Conservation (phyloP, 2,888 invertebrate genomes). For the Spodoptera exigua region DNA sequence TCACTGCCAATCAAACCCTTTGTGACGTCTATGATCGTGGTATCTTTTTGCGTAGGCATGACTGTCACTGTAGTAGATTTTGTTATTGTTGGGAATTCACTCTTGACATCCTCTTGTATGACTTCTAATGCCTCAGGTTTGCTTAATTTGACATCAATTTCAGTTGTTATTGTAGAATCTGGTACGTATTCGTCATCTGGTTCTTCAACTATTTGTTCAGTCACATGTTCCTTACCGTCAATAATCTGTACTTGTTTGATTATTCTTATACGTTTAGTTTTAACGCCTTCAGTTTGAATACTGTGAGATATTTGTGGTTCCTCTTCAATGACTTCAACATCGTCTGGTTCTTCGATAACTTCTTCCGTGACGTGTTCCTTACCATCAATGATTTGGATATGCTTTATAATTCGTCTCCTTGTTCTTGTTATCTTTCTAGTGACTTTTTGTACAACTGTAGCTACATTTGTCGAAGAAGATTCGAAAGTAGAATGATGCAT, state of each 20-base stretch:
- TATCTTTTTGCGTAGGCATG: conserved; percentile 22
- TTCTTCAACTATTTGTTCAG: conserved; percentile 92
- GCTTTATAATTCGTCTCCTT: conserved; percentile 92
- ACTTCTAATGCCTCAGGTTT: conserved; percentile 40
- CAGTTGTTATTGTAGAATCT: conserved; percentile 70
- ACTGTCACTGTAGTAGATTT: conserved; percentile 36
- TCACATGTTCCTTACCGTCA: conserved; percentile 93
- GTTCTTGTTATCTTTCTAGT: conserved; percentile 93
- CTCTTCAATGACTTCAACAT: conserved; percentile 92
- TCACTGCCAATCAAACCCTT: conserved; percentile 61
- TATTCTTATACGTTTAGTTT: conserved; percentile 87
- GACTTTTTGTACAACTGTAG: conserved; percentile 94
- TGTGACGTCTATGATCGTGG: conserved; percentile 34
- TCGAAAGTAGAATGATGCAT: conserved; percentile 67
- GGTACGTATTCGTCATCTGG: conserved; percentile 79
- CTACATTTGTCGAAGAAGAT: conserved; percentile 70
- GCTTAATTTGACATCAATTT: conserved; percentile 69
- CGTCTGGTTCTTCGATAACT: conserved; percentile 95
- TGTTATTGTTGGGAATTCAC: conserved; percentile 17
- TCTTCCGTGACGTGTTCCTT: conserved; percentile 95
- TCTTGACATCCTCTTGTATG: conserved; percentile 33
- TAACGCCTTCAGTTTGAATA: conserved; percentile 72
- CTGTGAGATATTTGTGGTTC: conserved; percentile 78
- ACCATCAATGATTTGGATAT: conserved; percentile 94
- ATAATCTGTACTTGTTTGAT: conserved; percentile 91